phyloP scores from a whole-genome alignment of 2,888 invertebrate genomes.

The Dicycla oo region DNA sequence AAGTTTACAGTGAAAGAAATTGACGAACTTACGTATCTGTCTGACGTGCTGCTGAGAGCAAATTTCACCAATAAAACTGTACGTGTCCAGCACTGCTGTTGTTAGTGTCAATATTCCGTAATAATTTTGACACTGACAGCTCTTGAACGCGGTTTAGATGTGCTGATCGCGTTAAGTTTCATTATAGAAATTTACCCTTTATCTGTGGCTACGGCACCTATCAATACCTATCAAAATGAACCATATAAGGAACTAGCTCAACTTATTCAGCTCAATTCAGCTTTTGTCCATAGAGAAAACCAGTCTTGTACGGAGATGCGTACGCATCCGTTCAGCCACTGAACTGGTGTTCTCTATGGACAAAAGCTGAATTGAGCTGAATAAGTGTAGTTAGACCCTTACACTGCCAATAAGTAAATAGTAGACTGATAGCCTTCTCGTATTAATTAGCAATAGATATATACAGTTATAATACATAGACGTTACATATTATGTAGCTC shows the following conservation, averaged over 20 bases:
- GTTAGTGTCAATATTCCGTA: not conserved
- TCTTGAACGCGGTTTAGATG: not conserved
- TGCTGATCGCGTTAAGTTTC: not conserved
- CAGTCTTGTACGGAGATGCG: no score
- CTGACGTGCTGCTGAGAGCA: no score
- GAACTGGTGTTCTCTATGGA: no score
- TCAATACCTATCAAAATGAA: constrained; percentile 35
- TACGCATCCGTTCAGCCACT: no score
- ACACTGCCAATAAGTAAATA: constrained; percentile 75
- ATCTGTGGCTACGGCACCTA: constrained; percentile 22
- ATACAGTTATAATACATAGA: constrained; percentile 41
- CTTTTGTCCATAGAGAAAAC: no score
- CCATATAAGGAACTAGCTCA: constrained; percentile 13
- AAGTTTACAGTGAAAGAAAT: not conserved
- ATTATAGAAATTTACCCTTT: no score
- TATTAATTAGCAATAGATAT: constrained; percentile 67
- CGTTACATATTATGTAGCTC: constrained; percentile 46
- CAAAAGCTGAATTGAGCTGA: no score
- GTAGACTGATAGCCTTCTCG: constrained; percentile 73
- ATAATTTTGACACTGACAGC: not conserved
- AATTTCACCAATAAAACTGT: not conserved
- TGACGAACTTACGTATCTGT: not conserved
- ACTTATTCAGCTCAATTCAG: no score
- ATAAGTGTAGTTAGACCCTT: no score
- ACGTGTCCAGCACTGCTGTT: no score